Conservation (phyloP, 1,140 invertebrate species). For the Drosophila kikkawai region DNA sequence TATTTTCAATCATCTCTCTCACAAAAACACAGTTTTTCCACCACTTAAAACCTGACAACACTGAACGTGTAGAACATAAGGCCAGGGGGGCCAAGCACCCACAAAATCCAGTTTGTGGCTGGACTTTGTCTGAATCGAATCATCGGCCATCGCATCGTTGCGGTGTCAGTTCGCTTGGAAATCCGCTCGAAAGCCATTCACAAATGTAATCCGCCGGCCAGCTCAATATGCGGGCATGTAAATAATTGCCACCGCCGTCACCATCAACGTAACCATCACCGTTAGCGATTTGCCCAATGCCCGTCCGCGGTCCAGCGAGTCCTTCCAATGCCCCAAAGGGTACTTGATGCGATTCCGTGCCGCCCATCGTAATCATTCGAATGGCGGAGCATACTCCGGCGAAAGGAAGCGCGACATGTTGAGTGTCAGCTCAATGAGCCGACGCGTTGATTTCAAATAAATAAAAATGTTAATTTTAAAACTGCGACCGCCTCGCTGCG, state of each 20-base stretch:
- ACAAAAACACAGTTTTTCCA: not conserved
- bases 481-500: constrained; percentile 37
- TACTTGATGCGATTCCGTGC: constrained; percentile 92
- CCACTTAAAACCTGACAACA: constrained; percentile 85
- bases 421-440: constrained; percentile 71
- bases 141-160: constrained; percentile 84
- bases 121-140: constrained; percentile 89
- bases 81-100: constrained; percentile 87
- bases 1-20: not conserved
- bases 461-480: constrained; percentile 84
- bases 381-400: constrained; percentile 36
- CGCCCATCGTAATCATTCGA: constrained; percentile 90
- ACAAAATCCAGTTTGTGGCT: constrained; percentile 90
- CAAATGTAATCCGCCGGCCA: constrained; percentile 88
- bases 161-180: constrained; percentile 87
- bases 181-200: constrained; percentile 89
- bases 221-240: constrained; percentile 47
- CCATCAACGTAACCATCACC: constrained; percentile 15
- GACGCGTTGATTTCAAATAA: constrained; percentile 74
- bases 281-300: constrained; percentile 86
- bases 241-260: constrained; percentile 49
- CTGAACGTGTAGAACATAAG: constrained; percentile 89
- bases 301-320: constrained; percentile 62
- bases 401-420: constrained; percentile 34
- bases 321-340: constrained; percentile 88